These are phyloP conservation scores for Myotis vivesi DNA, from an alignment of 2,797 vertebrate genomes.

Conservation along the genomic window DNA sequence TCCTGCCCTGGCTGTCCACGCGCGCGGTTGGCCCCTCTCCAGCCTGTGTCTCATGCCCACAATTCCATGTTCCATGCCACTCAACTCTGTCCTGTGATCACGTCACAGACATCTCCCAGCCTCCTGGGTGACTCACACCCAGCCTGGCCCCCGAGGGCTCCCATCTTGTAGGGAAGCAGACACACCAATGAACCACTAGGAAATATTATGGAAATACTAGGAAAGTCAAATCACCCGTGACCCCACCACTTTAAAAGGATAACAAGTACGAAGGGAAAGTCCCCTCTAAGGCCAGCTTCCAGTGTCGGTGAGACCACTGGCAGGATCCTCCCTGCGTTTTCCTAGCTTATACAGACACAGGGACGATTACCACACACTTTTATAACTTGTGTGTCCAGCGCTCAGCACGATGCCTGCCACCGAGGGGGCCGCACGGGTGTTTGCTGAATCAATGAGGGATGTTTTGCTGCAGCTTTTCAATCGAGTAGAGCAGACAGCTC, in stretches of 20 bases:
- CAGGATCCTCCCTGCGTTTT: background rate
- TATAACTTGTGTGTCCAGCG: background rate
- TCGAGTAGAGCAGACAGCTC: slow-evolving; percentile 9
- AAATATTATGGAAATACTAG: slow-evolving; percentile 27
- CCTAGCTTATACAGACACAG: background rate
- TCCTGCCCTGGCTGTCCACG: background rate
- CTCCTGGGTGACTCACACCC: background rate
- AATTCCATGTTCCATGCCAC: background rate
- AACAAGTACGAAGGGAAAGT: background rate
- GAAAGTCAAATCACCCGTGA: background rate
- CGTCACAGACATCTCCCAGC: background rate
- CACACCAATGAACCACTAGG: background rate
- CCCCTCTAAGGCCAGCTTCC: background rate
- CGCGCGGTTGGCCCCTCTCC: background rate
- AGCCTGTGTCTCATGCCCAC: background rate
- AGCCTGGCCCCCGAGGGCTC: background rate
- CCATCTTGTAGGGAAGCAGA: background rate
- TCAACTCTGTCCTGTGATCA: background rate
- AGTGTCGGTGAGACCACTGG: background rate
- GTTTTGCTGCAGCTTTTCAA: slow-evolving; percentile 47
- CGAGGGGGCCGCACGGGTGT: background rate
- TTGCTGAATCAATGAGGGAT: slow-evolving; percentile 39
- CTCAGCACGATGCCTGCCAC: background rate
- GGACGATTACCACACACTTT: background rate
- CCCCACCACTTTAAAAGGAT: background rate